Evolutionary conservation across 2,113 vertebrate genomes (phyloP).

Genomic region (Nematolebias whitei): DNA sequence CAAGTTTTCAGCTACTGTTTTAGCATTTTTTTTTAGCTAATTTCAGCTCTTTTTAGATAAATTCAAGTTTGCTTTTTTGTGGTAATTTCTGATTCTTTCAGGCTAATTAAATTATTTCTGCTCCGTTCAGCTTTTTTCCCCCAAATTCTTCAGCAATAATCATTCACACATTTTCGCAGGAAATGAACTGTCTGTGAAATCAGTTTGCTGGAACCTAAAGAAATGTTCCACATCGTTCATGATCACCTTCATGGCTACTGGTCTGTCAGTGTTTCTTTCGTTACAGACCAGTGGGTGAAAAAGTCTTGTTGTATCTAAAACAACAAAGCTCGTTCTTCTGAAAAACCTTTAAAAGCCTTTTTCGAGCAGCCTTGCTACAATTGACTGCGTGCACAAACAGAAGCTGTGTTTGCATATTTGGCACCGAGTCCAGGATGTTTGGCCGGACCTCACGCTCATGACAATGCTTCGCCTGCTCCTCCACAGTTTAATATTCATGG

Average conservation of each 20-base stretch:
- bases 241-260: background rate
- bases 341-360: constrained; percentile 1
- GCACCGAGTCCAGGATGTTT: constrained; percentile 38
- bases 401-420: constrained; percentile 27
- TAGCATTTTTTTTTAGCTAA: no score
- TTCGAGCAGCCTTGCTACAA: constrained; percentile 6
- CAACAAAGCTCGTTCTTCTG: background rate
- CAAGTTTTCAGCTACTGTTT: no score
- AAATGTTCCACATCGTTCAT: background rate
- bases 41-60: no score
- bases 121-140: no score
- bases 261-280: background rate
- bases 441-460: constrained; percentile 32
- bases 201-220: background rate
- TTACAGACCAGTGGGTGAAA: no score
- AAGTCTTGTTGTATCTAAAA: no score
- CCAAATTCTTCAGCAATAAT: no score
- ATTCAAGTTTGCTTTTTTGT: no score
- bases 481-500: constrained; percentile 59
- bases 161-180: no score
- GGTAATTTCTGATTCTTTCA: no score
- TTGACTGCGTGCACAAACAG: background rate
- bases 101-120: no score
- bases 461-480: constrained; percentile 29
- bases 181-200: no score